Evolutionary conservation across 2,888 invertebrate species (phyloP).

Genomic region (Xestia rhomboidea): DNA sequence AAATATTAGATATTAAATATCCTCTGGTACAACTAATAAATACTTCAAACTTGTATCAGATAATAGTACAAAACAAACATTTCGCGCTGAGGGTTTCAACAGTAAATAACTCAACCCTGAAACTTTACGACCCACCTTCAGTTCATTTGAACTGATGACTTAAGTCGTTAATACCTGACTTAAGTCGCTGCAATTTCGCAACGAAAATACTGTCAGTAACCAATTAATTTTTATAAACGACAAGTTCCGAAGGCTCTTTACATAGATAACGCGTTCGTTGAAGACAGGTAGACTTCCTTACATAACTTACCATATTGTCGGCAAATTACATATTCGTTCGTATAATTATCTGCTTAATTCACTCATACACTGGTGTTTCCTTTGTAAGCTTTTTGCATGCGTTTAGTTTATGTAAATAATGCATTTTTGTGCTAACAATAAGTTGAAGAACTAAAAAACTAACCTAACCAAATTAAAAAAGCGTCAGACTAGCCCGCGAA

Average conservation of each 20-base stretch:
- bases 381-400: constrained; percentile 63
- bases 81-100: background rate
- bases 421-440: constrained; percentile 28
- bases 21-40: background rate
- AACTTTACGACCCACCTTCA: background rate
- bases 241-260: constrained; percentile 51
- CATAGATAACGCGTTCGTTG: constrained; percentile 54
- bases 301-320: constrained; percentile 75
- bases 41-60: background rate
- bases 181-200: constrained; percentile 24
- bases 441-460: constrained; percentile 7
- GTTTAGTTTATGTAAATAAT: constrained; percentile 42
- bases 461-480: background rate
- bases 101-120: constrained; percentile 5
- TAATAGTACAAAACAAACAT: background rate
- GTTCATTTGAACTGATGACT: background rate
- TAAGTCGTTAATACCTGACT: background rate
- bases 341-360: constrained; percentile 51
- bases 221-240: constrained; percentile 26
- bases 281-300: constrained; percentile 51
- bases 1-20: background rate
- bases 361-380: constrained; percentile 54
- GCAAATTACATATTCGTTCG: constrained; percentile 55
- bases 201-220: constrained; percentile 19
- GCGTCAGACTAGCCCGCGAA: no score